phyloP scores from a whole-genome alignment of 2,888 invertebrate species.

The Drosophila subsilvestris region DNA sequence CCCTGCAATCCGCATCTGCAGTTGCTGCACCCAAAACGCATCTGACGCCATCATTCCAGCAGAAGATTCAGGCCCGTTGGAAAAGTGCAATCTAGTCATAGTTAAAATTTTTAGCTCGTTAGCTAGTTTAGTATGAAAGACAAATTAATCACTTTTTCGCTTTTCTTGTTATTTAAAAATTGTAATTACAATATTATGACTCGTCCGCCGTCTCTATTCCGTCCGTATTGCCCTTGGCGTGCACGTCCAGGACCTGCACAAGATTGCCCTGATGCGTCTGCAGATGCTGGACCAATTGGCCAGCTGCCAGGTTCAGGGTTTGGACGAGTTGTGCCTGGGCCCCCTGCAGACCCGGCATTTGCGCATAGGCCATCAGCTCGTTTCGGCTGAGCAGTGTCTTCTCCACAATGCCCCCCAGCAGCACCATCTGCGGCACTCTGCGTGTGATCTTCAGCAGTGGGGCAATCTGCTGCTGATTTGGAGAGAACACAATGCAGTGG shows the following conservation, averaged over 20 bases:
- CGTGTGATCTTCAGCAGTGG: conserved; percentile 88
- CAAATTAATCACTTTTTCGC: conserved; percentile 56
- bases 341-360: conserved; percentile 87
- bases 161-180: conserved; percentile 55
- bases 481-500: conserved; percentile 89
- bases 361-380: conserved; percentile 88
- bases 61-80: conserved; percentile 69
- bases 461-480: conserved; percentile 87
- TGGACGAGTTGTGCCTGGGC: conserved; percentile 89
- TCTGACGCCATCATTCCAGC: conserved; percentile 81
- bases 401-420: conserved; percentile 92
- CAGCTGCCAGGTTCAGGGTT: conserved; percentile 88
- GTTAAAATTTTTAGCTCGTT: conserved; percentile 27
- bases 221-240: conserved; percentile 80
- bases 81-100: conserved; percentile 71
- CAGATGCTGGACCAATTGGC: conserved; percentile 87
- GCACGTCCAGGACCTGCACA: conserved; percentile 88
- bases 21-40: conserved; percentile 22
- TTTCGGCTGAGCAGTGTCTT: conserved; percentile 88
- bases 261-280: conserved; percentile 89
- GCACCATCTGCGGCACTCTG: conserved; percentile 88
- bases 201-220: conserved; percentile 20
- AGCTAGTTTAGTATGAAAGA: conserved; percentile 65
- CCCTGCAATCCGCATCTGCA: not conserved
- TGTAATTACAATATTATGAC: conserved; percentile 27